These are phyloP conservation scores for Stenichneumon culpator DNA, from an alignment of 2,888 invertebrate genomes.

Conservation along the genomic window DNA sequence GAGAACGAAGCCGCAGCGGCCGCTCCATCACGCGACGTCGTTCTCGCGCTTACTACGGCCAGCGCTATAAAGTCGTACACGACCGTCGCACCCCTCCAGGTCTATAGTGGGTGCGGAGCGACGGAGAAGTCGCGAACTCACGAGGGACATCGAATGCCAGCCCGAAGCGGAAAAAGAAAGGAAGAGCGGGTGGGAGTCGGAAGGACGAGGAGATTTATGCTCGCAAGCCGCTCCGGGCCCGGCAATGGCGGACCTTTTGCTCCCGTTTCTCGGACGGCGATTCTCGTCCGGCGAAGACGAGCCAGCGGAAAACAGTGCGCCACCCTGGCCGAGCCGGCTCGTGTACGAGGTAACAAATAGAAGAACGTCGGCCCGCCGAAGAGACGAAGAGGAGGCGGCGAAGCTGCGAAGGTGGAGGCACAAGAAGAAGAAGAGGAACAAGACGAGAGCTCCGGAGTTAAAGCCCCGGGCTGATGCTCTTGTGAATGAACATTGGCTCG, in stretches of 20 bases:
- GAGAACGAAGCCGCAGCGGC: conserved; percentile 21
- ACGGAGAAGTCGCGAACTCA: conserved; percentile 50
- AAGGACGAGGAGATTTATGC: conserved; percentile 80
- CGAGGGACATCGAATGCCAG: conserved; percentile 38
- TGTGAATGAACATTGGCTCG: conserved; percentile 85
- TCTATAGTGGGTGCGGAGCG: conserved; percentile 49
- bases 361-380: not conserved
- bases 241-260: conserved; percentile 79
- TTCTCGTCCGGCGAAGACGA: conserved; percentile 65
- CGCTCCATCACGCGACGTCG: not conserved
- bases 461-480: conserved; percentile 72
- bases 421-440: conserved; percentile 63
- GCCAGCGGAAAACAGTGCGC: conserved; percentile 32
- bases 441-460: conserved; percentile 67
- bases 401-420: conserved; percentile 53
- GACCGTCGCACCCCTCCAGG: not conserved
- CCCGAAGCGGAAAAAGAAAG: conserved; percentile 54
- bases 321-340: conserved; percentile 32
- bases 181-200: conserved; percentile 67
- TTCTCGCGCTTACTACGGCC: conserved; percentile 12
- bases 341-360: conserved; percentile 50
- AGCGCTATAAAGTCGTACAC: conserved; percentile 12
- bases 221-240: conserved; percentile 62
- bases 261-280: conserved; percentile 74
- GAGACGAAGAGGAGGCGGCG: conserved; percentile 18